Conservation (phyloP, 2,888 invertebrate species). For the Myopa testacea region DNA sequence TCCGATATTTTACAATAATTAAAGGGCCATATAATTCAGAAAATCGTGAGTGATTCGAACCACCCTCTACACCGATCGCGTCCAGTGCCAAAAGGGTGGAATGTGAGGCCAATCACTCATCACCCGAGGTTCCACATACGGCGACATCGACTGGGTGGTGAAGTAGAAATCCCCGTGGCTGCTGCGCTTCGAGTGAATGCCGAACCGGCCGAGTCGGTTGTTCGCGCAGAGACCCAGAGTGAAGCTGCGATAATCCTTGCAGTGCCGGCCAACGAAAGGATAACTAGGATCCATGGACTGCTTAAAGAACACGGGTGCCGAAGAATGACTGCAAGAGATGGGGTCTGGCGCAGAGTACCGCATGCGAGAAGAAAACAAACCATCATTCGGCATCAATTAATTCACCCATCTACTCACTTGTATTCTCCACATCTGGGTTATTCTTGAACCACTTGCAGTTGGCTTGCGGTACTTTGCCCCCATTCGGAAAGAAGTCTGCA, state of each 20-base stretch:
- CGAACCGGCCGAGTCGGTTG: slow-evolving; percentile 60
- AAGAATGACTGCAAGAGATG: slow-evolving; percentile 63
- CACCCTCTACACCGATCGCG: background rate
- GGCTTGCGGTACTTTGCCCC: slow-evolving; percentile 62
- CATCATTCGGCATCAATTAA: background rate
- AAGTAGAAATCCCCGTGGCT: slow-evolving; percentile 61
- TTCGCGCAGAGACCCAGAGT: slow-evolving; percentile 54
- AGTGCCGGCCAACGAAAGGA: slow-evolving; percentile 61
- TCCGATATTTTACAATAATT: too few relatives aligned
- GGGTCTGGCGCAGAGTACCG: slow-evolving; percentile 56
- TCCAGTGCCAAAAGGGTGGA: background rate
- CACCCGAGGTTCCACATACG: slow-evolving; percentile 50
- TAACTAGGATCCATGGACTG: slow-evolving; percentile 64
- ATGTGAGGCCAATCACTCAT: background rate
- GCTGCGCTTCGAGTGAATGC: slow-evolving; percentile 61
- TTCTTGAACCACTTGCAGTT: slow-evolving; percentile 60
- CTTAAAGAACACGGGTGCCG: slow-evolving; percentile 64
- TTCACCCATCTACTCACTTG: slow-evolving; percentile 54
- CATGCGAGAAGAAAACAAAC: background rate
- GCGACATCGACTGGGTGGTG: slow-evolving; percentile 54
- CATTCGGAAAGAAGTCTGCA: slow-evolving; percentile 67
- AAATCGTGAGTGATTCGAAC: too few relatives aligned
- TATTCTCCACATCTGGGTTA: slow-evolving; percentile 58
- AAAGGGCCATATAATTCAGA: too few relatives aligned
- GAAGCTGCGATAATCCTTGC: slow-evolving; percentile 58